phyloP scores from a whole-genome alignment of 1,140 invertebrate genomes.

The Eupristina koningsbergeri region DNA sequence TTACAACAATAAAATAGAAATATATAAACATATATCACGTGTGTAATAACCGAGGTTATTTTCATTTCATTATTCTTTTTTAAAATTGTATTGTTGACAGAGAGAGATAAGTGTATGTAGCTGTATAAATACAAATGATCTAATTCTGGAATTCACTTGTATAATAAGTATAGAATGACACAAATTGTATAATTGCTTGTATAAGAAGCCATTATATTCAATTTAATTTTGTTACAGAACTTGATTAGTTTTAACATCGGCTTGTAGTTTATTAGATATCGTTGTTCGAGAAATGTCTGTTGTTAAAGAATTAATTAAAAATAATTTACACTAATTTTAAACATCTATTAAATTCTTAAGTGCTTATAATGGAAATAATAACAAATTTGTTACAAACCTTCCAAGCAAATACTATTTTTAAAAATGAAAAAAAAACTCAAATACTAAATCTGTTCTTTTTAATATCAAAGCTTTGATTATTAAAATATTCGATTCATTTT shows the following conservation, averaged over 20 bases:
- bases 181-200: too few relatives aligned
- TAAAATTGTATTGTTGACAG: background rate
- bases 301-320: background rate
- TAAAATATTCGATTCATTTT: too few relatives aligned
- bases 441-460: too few relatives aligned
- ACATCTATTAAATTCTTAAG: too few relatives aligned
- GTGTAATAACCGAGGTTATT: background rate
- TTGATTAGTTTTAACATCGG: background rate
- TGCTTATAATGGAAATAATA: too few relatives aligned
- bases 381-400: too few relatives aligned
- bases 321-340: background rate
- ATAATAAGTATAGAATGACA: too few relatives aligned
- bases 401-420: too few relatives aligned
- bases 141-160: background rate
- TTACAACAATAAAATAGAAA: background rate
- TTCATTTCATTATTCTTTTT: background rate
- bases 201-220: too few relatives aligned
- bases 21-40: background rate
- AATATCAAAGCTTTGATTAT: too few relatives aligned
- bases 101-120: background rate
- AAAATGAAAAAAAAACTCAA: too few relatives aligned
- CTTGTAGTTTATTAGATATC: background rate
- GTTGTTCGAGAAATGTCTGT: background rate
- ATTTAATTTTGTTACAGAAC: too few relatives aligned
- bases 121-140: background rate